Evolutionary conservation across 2,113 vertebrate genomes (phyloP).

Genomic region (Dasypus novemcinctus): DNA sequence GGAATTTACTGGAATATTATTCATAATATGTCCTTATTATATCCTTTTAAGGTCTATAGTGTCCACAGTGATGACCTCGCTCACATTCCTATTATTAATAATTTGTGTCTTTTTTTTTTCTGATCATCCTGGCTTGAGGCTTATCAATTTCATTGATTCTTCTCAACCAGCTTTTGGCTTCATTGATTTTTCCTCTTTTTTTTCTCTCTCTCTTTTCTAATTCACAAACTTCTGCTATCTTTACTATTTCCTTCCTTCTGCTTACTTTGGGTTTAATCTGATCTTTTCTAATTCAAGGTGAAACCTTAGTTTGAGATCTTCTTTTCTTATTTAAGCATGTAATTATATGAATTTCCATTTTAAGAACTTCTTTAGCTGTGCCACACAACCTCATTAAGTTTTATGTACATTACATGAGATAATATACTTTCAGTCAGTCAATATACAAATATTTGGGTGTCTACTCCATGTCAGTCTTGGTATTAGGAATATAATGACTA

Average conservation of each 20-base stretch:
- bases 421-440: background rate
- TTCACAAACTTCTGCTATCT: background rate
- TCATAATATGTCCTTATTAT: background rate
- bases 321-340: background rate
- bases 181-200: background rate
- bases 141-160: background rate
- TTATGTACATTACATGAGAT: background rate
- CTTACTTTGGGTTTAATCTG: background rate
- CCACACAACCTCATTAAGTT: background rate
- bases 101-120: background rate
- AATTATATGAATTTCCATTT: background rate
- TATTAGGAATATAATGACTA: background rate
- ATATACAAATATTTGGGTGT: background rate
- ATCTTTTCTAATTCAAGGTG: background rate
- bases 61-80: background rate
- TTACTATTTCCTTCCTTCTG: conserved; percentile 5
- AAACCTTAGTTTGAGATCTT: conserved; percentile 1
- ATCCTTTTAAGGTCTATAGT: background rate
- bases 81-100: background rate
- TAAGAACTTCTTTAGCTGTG: background rate
- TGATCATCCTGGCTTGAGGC: background rate
- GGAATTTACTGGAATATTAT: background rate
- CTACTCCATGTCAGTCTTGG: background rate
- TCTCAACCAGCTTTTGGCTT: background rate
- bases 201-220: background rate